These are phyloP conservation scores for Zaprionus vittiger DNA, from an alignment of 1,140 invertebrate species.

Conservation along the genomic window DNA sequence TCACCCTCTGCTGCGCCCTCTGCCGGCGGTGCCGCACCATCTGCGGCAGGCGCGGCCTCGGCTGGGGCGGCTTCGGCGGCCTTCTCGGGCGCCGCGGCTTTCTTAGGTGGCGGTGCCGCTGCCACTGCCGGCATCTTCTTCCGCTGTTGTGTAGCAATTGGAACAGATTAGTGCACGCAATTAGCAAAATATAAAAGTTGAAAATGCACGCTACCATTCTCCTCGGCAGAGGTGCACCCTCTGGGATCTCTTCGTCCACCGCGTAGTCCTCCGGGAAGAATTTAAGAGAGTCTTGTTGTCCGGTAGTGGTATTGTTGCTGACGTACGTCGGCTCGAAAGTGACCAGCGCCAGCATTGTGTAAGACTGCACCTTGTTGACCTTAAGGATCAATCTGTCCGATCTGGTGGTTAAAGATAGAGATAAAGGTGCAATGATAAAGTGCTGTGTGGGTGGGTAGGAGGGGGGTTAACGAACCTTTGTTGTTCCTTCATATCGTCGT, in stretches of 20 bases:
- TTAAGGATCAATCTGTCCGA: slow-evolving; percentile 87
- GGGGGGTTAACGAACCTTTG: slow-evolving; percentile 19
- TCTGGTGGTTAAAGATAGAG: slow-evolving; percentile 70
- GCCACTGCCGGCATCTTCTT: background rate
- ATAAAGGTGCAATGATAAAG: background rate
- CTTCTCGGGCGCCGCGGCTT: background rate
- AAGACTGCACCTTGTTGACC: slow-evolving; percentile 85
- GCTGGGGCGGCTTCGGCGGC: background rate
- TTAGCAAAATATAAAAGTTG: background rate
- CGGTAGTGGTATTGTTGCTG: slow-evolving; percentile 86
- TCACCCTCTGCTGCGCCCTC: slow-evolving; percentile 4
- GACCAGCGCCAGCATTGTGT: slow-evolving; percentile 85
- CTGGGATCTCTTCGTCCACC: slow-evolving; percentile 40
- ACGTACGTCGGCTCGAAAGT: slow-evolving; percentile 87
- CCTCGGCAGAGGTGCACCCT: slow-evolving; percentile 21
- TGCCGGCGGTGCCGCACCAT: background rate
- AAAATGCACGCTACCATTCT: slow-evolving; percentile 30
- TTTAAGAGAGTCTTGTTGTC: slow-evolving; percentile 85
- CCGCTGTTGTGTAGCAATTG: background rate
- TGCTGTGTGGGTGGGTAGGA: background rate
- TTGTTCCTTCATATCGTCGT: slow-evolving; percentile 73
- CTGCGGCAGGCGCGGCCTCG: background rate
- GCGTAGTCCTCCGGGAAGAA: slow-evolving; percentile 88
- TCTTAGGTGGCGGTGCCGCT: background rate
- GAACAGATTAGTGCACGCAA: background rate